Conservation (phyloP, 2,113 vertebrate genomes). For the Syrrhaptes paradoxus region DNA sequence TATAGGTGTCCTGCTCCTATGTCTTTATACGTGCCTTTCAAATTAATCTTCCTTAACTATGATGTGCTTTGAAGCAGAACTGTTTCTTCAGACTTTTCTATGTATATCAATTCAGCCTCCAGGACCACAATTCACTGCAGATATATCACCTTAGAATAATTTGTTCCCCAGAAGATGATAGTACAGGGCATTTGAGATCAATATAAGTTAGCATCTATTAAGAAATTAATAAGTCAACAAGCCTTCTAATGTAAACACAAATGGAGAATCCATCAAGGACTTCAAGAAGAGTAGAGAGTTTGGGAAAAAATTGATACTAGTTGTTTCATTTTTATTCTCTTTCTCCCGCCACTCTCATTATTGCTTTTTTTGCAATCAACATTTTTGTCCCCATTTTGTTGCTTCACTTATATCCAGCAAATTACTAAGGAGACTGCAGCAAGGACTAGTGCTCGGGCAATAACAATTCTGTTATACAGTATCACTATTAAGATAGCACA, state of each 20-base stretch:
- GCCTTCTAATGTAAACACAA: constrained; percentile 12
- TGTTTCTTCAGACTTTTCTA: background rate
- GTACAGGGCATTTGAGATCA: constrained; percentile 30
- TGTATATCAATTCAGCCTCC: constrained; percentile 17
- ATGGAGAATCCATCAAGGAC: background rate
- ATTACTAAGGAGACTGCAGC: background rate
- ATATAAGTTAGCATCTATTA: constrained; percentile 53
- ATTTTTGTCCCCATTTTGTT: background rate
- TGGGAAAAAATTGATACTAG: background rate
- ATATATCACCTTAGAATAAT: constrained; percentile 8
- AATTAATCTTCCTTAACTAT: background rate
- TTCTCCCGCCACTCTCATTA: background rate
- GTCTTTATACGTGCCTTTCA: background rate
- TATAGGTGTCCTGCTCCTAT: background rate
- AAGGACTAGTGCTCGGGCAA: background rate
- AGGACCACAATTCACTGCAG: background rate
- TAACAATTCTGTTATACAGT: background rate
- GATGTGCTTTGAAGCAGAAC: background rate
- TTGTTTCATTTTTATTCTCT: background rate
- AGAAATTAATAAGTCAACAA: constrained; percentile 48
- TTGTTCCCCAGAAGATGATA: constrained; percentile 33
- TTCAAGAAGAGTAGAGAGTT: background rate
- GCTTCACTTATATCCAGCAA: background rate
- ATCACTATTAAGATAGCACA: background rate
- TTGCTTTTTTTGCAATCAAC: background rate